These are phyloP conservation scores for Apodemia zela DNA, from an alignment of 2,888 invertebrate genomes.

Conservation along the genomic window DNA sequence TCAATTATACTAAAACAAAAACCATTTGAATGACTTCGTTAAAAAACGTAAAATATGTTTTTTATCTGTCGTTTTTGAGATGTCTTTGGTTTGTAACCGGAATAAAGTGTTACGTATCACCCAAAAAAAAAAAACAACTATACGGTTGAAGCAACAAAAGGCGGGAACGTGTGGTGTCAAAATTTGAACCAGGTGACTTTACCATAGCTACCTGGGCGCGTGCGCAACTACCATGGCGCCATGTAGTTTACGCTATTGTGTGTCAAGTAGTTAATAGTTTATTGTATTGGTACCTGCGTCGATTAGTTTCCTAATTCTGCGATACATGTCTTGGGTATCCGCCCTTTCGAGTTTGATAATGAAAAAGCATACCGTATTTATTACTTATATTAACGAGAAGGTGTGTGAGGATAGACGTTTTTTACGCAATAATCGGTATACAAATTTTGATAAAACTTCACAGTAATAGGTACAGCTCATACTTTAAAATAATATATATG, in stretches of 20 bases:
- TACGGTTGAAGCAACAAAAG: conserved; percentile 27
- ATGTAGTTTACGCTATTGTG: conserved; percentile 3
- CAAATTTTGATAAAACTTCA: too few species aligned
- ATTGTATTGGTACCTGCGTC: conserved; percentile 17
- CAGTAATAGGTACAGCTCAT: too few species aligned
- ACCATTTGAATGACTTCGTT: background rate
- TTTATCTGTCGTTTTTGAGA: background rate
- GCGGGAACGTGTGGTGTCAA: conserved; percentile 36
- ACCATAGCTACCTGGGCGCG: conserved; percentile 46
- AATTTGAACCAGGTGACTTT: conserved; percentile 41
- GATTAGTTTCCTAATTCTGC: background rate
- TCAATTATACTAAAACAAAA: background rate
- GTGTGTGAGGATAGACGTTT: background rate
- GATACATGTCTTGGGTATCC: background rate
- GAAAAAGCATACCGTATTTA: background rate
- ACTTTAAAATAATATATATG: too few species aligned
- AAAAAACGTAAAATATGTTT: background rate
- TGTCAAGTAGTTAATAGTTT: conserved; percentile 18
- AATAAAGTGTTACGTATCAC: background rate
- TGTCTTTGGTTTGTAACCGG: background rate
- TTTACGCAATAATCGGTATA: too few species aligned
- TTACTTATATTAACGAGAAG: background rate
- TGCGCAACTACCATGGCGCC: conserved; percentile 33
- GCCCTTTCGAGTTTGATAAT: background rate
- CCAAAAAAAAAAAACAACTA: conserved; percentile 7